Evolutionary conservation across 92 coral and sea anemone species (phyloP).

Genomic region (Siderastrea siderea): DNA sequence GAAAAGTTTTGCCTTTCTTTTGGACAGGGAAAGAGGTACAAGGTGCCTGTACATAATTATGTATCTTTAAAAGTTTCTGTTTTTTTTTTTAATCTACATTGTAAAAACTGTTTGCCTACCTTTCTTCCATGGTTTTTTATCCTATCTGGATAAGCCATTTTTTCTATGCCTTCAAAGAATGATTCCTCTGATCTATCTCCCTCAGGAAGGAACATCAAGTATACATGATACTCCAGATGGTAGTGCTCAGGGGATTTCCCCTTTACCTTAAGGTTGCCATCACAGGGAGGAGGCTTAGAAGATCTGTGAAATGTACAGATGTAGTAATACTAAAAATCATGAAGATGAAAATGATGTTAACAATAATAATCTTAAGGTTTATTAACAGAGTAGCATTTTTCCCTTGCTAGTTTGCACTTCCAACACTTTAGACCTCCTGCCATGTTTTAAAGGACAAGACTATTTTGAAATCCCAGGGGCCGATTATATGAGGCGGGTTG

Average conservation of each 20-base stretch:
- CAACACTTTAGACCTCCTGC: neutral
- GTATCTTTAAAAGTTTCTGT: too few species aligned
- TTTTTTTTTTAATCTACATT: too few species aligned
- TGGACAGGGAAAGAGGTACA: too few species aligned
- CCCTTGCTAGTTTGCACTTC: neutral
- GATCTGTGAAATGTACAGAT: slow-evolving; percentile 5
- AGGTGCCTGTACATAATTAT: too few species aligned
- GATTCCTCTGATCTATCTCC: slow-evolving; percentile 79
- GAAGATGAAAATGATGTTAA: neutral
- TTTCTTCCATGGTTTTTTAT: slow-evolving; percentile 86
- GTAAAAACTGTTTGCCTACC: slow-evolving; percentile 44
- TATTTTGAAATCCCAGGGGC: too few species aligned
- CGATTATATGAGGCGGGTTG: too few species aligned
- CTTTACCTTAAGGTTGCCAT: slow-evolving; percentile 43
- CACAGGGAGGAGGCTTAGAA: slow-evolving; percentile 52
- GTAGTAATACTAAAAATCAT: neutral
- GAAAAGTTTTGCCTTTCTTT: too few species aligned
- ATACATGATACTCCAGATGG: slow-evolving; percentile 84
- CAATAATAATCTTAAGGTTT: too few species aligned
- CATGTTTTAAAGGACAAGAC: neutral
- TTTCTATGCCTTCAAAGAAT: slow-evolving; percentile 75
- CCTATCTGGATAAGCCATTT: slow-evolving; percentile 90
- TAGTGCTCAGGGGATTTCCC: slow-evolving; percentile 75
- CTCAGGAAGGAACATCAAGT: slow-evolving; percentile 89
- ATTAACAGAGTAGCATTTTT: too few species aligned